Percentiles rank a stretch among this genome's conserved stretches.
phyloP scores from a whole-genome alignment of 1,140 invertebrate species.

The Maniola jurtina region DNA sequence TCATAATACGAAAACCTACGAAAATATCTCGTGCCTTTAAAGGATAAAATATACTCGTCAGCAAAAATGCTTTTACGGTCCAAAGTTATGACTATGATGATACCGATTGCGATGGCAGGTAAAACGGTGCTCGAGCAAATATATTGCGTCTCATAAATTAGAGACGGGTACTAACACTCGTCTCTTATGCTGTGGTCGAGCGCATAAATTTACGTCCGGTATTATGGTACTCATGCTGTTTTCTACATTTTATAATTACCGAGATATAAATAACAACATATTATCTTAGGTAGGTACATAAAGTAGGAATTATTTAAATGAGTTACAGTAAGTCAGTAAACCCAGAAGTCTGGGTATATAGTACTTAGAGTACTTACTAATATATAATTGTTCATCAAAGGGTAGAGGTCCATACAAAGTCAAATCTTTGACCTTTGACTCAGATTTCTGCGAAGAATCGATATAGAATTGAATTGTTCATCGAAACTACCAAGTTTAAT shows the following conservation, averaged over 20 bases:
- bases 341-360: no score
- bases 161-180: constrained; percentile 24
- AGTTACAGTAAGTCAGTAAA: no score
- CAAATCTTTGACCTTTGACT: no score
- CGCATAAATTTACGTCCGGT: constrained; percentile 32
- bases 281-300: no score
- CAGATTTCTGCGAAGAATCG: no score
- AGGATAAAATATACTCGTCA: constrained; percentile 4
- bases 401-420: no score
- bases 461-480: no score
- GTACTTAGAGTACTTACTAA: no score
- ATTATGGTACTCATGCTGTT: neutral
- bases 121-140: constrained; percentile 24
- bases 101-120: constrained; percentile 14
- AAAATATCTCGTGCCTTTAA: neutral
- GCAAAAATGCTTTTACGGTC: constrained; percentile 1
- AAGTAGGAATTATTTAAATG: no score
- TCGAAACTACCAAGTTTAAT: no score
- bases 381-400: no score
- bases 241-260: neutral
- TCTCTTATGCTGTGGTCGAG: constrained; percentile 34
- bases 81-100: constrained; percentile 7
- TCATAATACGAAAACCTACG: neutral
- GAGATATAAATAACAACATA: no score
- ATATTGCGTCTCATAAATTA: constrained; percentile 43